These are phyloP conservation scores for Euwallacea similis DNA, from an alignment of 1,140 invertebrate genomes.

Conservation along the genomic window DNA sequence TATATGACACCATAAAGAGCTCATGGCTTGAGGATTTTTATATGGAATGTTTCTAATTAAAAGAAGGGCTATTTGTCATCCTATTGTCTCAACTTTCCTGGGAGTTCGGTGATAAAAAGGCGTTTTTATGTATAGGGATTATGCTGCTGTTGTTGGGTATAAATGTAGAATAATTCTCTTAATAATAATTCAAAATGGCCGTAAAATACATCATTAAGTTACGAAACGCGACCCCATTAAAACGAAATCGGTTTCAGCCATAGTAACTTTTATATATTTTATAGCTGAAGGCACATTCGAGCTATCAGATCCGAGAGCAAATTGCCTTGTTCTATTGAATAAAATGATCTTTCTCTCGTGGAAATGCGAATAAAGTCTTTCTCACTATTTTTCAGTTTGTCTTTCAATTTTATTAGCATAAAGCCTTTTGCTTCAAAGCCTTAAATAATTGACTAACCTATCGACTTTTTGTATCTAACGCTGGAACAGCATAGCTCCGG, in stretches of 20 bases:
- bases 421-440: neutral
- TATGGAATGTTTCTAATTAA: slow-evolving; percentile 31
- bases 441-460: slow-evolving; percentile 16
- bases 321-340: slow-evolving; percentile 20
- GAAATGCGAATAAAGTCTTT: slow-evolving; percentile 8
- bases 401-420: neutral
- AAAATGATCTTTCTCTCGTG: slow-evolving; percentile 4
- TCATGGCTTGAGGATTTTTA: slow-evolving; percentile 23
- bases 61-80: slow-evolving; percentile 24
- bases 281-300: slow-evolving; percentile 6
- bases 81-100: slow-evolving; percentile 22
- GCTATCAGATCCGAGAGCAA: slow-evolving; percentile 12
- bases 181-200: neutral
- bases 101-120: slow-evolving; percentile 7
- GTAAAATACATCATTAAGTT: slow-evolving; percentile 7
- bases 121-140: neutral
- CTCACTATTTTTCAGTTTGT: neutral
- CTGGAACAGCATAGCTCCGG: slow-evolving; percentile 4
- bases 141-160: slow-evolving; percentile 1
- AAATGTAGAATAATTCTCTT: slow-evolving; percentile 5
- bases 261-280: slow-evolving; percentile 5
- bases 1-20: slow-evolving; percentile 18
- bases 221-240: slow-evolving; percentile 12
- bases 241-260: slow-evolving; percentile 8
- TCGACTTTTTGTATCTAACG: slow-evolving; percentile 13